These are phyloP conservation scores for Stenolophus ochropezus DNA, from an alignment of 2,888 invertebrate species.

Conservation along the genomic window DNA sequence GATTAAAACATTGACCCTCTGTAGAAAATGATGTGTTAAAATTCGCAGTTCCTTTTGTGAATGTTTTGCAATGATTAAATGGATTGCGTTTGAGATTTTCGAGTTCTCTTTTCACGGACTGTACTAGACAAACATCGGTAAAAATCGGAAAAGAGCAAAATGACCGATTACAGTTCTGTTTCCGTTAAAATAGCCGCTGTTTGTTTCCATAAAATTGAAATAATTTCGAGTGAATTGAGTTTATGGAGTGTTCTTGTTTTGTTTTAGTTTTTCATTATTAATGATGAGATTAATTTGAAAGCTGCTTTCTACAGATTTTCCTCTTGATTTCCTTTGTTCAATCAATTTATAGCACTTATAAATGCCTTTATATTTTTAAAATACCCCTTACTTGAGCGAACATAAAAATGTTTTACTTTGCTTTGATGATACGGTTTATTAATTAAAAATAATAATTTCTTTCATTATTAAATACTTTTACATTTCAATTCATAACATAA, in stretches of 20 bases:
- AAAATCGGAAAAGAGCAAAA: neutral
- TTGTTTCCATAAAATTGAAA: constrained; percentile 32
- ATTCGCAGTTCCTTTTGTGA: too few species aligned
- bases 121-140: neutral
- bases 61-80: neutral
- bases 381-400: neutral
- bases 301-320: neutral
- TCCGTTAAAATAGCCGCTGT: constrained; percentile 6
- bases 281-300: neutral
- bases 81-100: neutral
- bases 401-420: neutral
- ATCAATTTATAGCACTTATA: neutral
- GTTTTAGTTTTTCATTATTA: constrained; percentile 12
- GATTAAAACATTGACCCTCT: too few species aligned
- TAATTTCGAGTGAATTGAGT: constrained; percentile 20
- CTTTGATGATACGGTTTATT: neutral
- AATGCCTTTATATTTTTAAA: neutral
- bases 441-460: neutral
- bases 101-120: neutral
- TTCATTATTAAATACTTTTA: neutral
- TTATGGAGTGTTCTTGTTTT: constrained; percentile 19
- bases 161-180: constrained; percentile 11
- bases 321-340: neutral
- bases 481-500: neutral
- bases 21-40: too few species aligned